Evolutionary conservation across 1,140 invertebrate species (phyloP), one percentile per base, ranked within the genome.

Genomic region (Drosophila pallidifrons): DNA sequence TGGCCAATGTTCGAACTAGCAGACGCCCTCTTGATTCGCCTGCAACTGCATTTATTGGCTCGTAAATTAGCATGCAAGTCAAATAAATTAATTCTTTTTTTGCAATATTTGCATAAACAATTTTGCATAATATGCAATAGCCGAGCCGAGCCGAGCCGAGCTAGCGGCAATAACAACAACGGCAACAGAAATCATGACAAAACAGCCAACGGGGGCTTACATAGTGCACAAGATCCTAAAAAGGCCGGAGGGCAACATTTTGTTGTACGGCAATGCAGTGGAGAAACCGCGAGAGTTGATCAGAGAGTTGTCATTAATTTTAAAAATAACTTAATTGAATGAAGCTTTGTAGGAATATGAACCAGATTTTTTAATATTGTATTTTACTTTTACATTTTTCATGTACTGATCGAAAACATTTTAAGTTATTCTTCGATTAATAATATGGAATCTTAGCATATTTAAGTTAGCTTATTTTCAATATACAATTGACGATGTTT

Each of bases 61-160:
- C 85, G 83, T 88, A 88, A 88, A 88, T 88, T 88, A 89, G 85
- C 77, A 89, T 88, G 81, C 81, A 89, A 89, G 85, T 81, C 85
- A 88, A 88, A 88, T 88, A 88, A 88, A 89, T 88, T 88, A 88
- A 88, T 89, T 88, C 81, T 88, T 88, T 89, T 89, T 88, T 88
- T 82, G 82, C 85, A 76, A 76, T 88, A 88, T 88, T 88, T 88
- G 85, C 85, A 88, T 88, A 88, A 88, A 88, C 85, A 89, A 89
- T 88, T 88, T 88, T 81, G 85, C 85, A 89, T 88, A 89, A 89
- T 89, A 89, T 88, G 82, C 82, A 87, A 88, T 82, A 74, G 79
- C 76, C 65, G 68, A 75, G 43, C 20, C 32, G 68, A 75, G 43
- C 20, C 32, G 32, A 30, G 28, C 28, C 6, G 30, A 38, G 20